Conservation (phyloP, 2,113 vertebrate species). For the Tympanuchus pallidicinctus region DNA sequence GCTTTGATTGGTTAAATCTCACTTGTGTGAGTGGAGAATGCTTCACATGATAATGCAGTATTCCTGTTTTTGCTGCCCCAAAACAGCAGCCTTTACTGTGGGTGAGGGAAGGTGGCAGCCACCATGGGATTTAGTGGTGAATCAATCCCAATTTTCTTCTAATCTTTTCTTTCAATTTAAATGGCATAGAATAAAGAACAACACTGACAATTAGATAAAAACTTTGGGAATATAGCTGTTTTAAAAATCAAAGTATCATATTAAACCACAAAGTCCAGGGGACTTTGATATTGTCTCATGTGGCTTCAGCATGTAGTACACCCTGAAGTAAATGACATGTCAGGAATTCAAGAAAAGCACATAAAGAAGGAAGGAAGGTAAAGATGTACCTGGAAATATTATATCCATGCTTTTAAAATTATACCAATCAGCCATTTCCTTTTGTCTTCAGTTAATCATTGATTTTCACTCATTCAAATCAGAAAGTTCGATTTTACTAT, state of each 20-base stretch:
- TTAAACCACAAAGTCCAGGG: not conserved
- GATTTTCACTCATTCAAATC: not conserved
- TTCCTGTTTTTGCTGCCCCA: not conserved
- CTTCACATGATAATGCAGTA: not conserved
- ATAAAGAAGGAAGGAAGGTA: no score
- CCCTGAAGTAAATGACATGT: not conserved
- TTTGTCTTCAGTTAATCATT: not conserved
- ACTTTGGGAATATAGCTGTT: not conserved
- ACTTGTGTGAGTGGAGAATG: fast-evolving
- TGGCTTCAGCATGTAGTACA: not conserved
- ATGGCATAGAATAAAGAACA: not conserved
- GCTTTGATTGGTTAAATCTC: not conserved
- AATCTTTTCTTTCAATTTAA: not conserved
- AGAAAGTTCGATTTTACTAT: not conserved
- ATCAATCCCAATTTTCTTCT: not conserved
- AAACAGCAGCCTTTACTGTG: not conserved
- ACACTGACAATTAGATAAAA: not conserved
- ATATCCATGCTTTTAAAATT: not conserved
- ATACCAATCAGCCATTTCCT: not conserved
- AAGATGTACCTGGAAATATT: not conserved
- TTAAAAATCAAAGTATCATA: not conserved
- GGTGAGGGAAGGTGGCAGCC: fast-evolving
- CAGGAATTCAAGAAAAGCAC: not conserved
- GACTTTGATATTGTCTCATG: not conserved
- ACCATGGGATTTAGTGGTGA: no score